Percentiles rank a stretch among this genome's conserved stretches.
Conservation (phyloP, 2,113 vertebrate species). For the Charina bottae region DNA sequence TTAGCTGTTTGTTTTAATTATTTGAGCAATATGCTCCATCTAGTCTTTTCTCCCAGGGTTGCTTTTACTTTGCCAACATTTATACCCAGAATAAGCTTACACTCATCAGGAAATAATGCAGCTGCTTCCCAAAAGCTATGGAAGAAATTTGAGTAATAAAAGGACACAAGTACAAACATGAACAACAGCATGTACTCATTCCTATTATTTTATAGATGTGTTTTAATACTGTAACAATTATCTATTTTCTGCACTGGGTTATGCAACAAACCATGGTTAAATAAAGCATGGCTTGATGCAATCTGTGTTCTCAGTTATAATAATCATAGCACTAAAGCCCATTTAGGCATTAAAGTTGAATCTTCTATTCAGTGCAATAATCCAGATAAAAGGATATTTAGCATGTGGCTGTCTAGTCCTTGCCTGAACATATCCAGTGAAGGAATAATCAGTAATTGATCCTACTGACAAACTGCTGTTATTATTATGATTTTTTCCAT, state of each 20-base stretch:
- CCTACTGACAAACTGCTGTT: too few species aligned
- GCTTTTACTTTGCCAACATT: background rate
- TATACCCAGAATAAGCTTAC: background rate
- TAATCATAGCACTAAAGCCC: too few species aligned
- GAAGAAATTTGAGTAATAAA: background rate
- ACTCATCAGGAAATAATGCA: background rate
- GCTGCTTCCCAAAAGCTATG: background rate
- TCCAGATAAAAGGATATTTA: too few species aligned
- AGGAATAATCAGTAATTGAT: too few species aligned
- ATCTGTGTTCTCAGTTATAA: too few species aligned
- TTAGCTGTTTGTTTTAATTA: background rate
- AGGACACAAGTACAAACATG: background rate
- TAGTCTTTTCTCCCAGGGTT: background rate
- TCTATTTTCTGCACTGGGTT: conserved; percentile 44
- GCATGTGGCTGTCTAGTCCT: too few species aligned
- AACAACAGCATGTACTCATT: conserved; percentile 27
- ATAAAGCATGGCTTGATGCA: too few species aligned
- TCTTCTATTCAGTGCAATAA: too few species aligned
- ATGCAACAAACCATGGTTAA: too few species aligned
- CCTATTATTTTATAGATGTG: conserved; percentile 55
- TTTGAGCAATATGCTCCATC: background rate
- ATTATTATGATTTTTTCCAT: too few species aligned
- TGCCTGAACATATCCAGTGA: too few species aligned
- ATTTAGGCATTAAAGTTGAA: too few species aligned
- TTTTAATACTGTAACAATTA: conserved; percentile 55